Percentiles rank a stretch among this genome's conserved stretches.
Conservation (phyloP, 2,888 invertebrate species). For the Plebejus anna region DNA sequence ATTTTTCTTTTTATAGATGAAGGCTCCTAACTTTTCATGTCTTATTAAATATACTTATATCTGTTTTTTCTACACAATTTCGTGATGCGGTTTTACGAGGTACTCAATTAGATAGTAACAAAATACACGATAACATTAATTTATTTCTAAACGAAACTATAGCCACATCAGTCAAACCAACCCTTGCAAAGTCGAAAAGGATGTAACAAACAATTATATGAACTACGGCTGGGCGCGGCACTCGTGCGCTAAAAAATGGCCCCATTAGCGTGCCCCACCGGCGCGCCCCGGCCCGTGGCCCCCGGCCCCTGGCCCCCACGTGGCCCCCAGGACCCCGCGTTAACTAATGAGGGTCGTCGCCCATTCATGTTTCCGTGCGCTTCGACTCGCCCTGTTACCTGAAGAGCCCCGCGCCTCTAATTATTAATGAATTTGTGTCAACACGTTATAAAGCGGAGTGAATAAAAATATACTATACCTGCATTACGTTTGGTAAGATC, state of each 20-base stretch:
- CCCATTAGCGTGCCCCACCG: constrained; percentile 16
- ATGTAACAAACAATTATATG: not conserved
- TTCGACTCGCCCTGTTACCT: not conserved
- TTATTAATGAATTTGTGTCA: constrained; percentile 12
- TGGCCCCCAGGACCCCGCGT: not conserved
- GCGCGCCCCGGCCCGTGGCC: constrained; percentile 5
- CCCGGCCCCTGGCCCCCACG: not conserved
- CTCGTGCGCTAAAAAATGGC: constrained; percentile 25
- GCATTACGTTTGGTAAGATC: too few species aligned
- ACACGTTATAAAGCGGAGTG: not conserved
- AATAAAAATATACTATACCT: too few species aligned
- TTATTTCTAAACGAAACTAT: not conserved
- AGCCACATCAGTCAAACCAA: not conserved
- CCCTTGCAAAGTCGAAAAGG: not conserved
- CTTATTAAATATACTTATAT: too few species aligned
- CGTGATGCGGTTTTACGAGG: too few species aligned
- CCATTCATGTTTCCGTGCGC: constrained; percentile 10
- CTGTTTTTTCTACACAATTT: not conserved
- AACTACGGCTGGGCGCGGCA: constrained; percentile 21
- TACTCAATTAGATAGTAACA: not conserved
- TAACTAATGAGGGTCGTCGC: constrained; percentile 18
- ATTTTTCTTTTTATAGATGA: too few species aligned
- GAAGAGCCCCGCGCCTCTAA: not conserved
- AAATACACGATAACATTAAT: not conserved
- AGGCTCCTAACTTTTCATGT: not conserved